Conservation (phyloP, 2,113 vertebrate species). For the Apaloderma vittatum region DNA sequence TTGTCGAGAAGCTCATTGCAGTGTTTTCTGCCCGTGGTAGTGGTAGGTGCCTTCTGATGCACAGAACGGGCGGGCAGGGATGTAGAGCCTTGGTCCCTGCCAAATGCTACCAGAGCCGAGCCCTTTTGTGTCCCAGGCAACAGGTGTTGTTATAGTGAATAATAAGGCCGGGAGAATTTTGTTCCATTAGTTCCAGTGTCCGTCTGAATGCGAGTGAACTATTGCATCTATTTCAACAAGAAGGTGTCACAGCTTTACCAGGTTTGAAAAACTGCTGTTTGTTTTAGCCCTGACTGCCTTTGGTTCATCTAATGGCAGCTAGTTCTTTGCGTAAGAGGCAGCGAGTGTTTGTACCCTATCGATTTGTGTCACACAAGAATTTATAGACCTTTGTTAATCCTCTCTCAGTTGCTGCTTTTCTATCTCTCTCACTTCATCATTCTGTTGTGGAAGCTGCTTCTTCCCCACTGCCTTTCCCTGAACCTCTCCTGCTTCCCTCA, state of each 20-base stretch:
- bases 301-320: not conserved
- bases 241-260: not conserved
- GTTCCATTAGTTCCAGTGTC: not conserved
- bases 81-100: not conserved
- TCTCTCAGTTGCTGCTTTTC: not conserved
- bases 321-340: not conserved
- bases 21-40: not conserved
- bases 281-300: not conserved
- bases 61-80: fast-evolving
- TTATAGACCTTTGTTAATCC: not conserved
- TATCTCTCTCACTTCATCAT: fast-evolving
- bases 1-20: not conserved
- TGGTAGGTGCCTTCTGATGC: not conserved
- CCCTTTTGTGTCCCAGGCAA: not conserved
- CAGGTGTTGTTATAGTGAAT: not conserved
- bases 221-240: not conserved
- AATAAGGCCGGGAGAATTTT: not conserved
- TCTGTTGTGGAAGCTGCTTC: not conserved
- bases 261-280: not conserved
- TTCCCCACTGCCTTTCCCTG: not conserved
- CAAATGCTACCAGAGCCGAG: not conserved
- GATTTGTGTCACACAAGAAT: not conserved
- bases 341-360: not conserved
- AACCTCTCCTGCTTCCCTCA: not conserved
- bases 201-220: not conserved